Percentiles rank a stretch among this genome's conserved stretches.
These are phyloP conservation scores for Pseudopodoces humilis DNA, from an alignment of 2,113 vertebrate genomes.

Conservation along the genomic window DNA sequence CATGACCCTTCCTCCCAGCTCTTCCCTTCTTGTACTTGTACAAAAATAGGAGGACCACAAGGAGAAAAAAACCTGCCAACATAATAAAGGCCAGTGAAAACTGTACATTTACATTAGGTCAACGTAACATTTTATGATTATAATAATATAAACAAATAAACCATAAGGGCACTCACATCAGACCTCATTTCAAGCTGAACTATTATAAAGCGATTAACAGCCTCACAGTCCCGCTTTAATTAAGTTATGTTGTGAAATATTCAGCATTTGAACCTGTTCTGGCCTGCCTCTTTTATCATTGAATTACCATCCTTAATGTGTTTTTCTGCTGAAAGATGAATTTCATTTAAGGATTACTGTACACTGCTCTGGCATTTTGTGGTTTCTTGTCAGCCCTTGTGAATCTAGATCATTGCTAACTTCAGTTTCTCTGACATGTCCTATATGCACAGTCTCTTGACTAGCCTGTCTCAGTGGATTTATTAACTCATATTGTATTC, in stretches of 20 bases:
- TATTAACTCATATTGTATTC: conserved; percentile 58
- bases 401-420: conserved; percentile 58
- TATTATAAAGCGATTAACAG: conserved; percentile 76
- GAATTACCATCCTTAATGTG: conserved; percentile 71
- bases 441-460: conserved; percentile 65
- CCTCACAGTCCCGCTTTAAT: conserved; percentile 71
- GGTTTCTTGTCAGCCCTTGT: conserved; percentile 59
- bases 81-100: conserved; percentile 43
- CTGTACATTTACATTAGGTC: conserved; percentile 23
- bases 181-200: conserved; percentile 73
- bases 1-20: conserved; percentile 55
- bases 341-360: conserved; percentile 68
- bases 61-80: neutral
- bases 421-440: conserved; percentile 62
- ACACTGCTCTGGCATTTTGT: conserved; percentile 50
- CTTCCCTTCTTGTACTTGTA: conserved; percentile 11
- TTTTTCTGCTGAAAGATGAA: conserved; percentile 71
- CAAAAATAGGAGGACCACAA: neutral
- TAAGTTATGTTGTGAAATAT: conserved; percentile 77
- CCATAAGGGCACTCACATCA: conserved; percentile 62
- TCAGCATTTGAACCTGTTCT: conserved; percentile 77
- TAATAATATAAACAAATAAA: conserved; percentile 68
- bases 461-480: conserved; percentile 67
- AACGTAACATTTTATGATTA: conserved; percentile 50
- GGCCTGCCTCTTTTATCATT: conserved; percentile 70